A percentile compares a stretch with the other conserved stretches of the same genome.
Conservation (phyloP, 1,140 invertebrate species). For the Leptoteleia sp. region DNA sequence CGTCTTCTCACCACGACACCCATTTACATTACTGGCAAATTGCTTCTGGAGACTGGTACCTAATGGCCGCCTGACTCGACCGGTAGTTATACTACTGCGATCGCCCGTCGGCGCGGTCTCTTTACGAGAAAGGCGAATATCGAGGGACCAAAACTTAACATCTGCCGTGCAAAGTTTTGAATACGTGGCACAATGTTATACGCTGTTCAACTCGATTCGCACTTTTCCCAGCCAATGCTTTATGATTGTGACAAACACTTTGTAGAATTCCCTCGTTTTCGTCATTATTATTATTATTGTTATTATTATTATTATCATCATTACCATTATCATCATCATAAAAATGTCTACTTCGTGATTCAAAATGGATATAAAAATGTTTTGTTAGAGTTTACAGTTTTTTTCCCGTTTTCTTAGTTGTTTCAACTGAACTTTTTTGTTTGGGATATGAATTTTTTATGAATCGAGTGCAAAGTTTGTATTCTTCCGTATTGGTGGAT, state of each 20-base stretch:
- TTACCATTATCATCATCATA: too few relatives aligned
- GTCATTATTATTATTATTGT: conserved; percentile 11
- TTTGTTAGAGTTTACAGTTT: too few relatives aligned
- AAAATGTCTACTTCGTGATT: too few relatives aligned
- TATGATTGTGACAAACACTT: conserved; percentile 47
- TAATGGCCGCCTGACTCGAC: conserved; percentile 66
- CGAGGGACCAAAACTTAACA: conserved; percentile 60
- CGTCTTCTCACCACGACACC: conserved; percentile 54
- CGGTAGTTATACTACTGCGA: conserved; percentile 64
- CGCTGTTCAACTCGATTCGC: conserved; percentile 35
- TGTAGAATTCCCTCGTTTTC: conserved; percentile 18
- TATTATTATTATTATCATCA: too few relatives aligned
- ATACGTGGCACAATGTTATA: conserved; percentile 51
- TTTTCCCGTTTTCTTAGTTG: too few relatives aligned
- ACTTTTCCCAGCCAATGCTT: conserved; percentile 49
- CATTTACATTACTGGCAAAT: conserved; percentile 65
- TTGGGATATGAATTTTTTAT: too few relatives aligned
- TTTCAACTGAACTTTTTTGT: too few relatives aligned
- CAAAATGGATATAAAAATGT: too few relatives aligned
- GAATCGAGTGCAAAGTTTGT: background rate
- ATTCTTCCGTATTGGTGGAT: background rate
- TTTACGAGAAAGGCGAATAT: conserved; percentile 52
- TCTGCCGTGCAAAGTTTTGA: conserved; percentile 59
- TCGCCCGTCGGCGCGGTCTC: conserved; percentile 54
- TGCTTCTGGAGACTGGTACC: conserved; percentile 56